Base-by-base conservation (phyloP, 2,797 vertebrate species). In the Channallabes apus region DNA sequence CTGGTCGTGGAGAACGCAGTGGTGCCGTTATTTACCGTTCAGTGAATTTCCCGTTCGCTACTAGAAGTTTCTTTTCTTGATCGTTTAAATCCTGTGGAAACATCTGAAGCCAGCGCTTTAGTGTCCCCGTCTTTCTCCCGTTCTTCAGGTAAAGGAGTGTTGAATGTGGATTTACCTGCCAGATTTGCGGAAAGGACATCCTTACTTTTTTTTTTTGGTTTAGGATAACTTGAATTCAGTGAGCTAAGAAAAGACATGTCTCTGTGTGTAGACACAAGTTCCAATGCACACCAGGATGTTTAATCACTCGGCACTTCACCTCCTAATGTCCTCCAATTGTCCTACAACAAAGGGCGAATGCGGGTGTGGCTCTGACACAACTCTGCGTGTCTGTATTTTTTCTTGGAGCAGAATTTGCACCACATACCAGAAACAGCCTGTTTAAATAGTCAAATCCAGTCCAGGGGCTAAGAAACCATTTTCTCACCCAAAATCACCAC, bases 121-220 rank as follows among this genome's bases (percentile, higher is more conserved):
- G 61, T 62, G 61, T n/a, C 1, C 27, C 3, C 2, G 35, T 38
- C 3, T 14, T 1, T 14, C 3, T 1, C 0, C 12, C 4, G 4
- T 29, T 65, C 4, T 12, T 65, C 5, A 8, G 15, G 14, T 32
- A 32, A 32, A 27, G 18, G 7, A 9, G 18, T 20, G 15, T 20
- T 9, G 32, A 38, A 22, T 11, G 65, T 35, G 17, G 22, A 71
- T 24, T 3, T 38, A 18, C 18, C 3, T 22, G 7, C 32, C 8
- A 18, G 15, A 35, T 38, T 38, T 18, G 9, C 8, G 32, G 67
- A 35, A 69, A 22, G 20, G 35, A 41, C 35, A 3, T 2, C 14
- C 27, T 67, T 67, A 67, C 27, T n/a, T 67, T 27, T 7, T 2
- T 38, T 3, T 3, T 12, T 8, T 3, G 56, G 56, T 58, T 58